phyloP scores from a whole-genome alignment of 2,113 vertebrate genomes.

The Coptodon bakossiorum region DNA sequence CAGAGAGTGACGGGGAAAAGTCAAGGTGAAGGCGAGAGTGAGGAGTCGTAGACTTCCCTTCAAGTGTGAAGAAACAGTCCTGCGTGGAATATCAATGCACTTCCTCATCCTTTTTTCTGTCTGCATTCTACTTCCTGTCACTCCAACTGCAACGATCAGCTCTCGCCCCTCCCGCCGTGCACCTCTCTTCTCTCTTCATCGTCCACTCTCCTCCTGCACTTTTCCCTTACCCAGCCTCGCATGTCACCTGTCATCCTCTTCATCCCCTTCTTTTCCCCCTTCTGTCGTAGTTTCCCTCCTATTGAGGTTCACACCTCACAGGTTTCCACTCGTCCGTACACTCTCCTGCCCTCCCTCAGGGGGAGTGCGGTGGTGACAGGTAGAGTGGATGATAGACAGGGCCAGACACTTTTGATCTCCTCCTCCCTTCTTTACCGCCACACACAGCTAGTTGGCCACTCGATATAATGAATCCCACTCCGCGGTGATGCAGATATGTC shows the following conservation, averaged over 20 bases:
- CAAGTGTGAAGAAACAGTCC: constrained; percentile 49
- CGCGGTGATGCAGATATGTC: background rate
- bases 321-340: constrained; percentile 46
- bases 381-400: constrained; percentile 65
- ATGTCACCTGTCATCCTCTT: constrained; percentile 66
- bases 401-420: background rate
- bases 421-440: background rate
- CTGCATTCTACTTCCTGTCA: constrained; percentile 50
- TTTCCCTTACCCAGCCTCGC: constrained; percentile 29
- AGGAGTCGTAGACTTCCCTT: constrained; percentile 40
- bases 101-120: constrained; percentile 36
- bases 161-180: constrained; percentile 28
- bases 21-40: constrained; percentile 34
- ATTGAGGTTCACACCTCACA: constrained; percentile 63
- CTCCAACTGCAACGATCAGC: constrained; percentile 58
- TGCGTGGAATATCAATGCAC: constrained; percentile 62
- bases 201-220: constrained; percentile 38
- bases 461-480: constrained; percentile 28
- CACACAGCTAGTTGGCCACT: constrained; percentile 18
- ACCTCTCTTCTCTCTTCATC: constrained; percentile 17
- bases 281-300: constrained; percentile 34
- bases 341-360: constrained; percentile 38
- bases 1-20: background rate
- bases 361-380: constrained; percentile 55
- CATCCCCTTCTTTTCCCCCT: constrained; percentile 25